Evolutionary conservation across 2,888 invertebrate species (phyloP).

Genomic region (Cephus pygmeus): DNA sequence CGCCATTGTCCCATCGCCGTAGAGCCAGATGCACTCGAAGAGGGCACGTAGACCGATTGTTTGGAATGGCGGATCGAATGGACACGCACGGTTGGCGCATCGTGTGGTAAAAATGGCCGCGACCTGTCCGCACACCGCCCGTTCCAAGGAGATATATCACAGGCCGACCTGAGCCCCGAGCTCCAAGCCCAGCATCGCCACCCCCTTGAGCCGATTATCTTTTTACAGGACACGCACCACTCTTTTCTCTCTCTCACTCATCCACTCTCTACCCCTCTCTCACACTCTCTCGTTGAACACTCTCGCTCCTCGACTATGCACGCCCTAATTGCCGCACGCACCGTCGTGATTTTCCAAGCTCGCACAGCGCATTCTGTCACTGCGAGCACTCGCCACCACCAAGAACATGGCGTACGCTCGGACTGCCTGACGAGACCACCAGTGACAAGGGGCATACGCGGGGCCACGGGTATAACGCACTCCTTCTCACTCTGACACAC

Average conservation of each 20-base stretch:
- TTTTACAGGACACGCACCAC: constrained; percentile 48
- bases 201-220: constrained; percentile 37
- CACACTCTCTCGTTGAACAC: background rate
- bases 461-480: constrained; percentile 1
- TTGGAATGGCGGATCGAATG: constrained; percentile 76
- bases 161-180: constrained; percentile 24
- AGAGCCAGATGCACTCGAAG: constrained; percentile 72
- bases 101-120: constrained; percentile 78
- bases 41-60: constrained; percentile 71
- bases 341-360: constrained; percentile 16
- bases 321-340: constrained; percentile 9
- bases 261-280: background rate
- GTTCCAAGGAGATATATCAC: constrained; percentile 20
- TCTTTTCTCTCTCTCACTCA: constrained; percentile 63
- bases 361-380: constrained; percentile 55
- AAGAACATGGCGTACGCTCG: constrained; percentile 45
- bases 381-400: constrained; percentile 30
- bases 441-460: constrained; percentile 22
- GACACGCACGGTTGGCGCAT: constrained; percentile 78
- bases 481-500: background rate
- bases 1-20: constrained; percentile 10
- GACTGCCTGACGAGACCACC: constrained; percentile 33
- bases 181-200: constrained; percentile 21
- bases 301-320: background rate
- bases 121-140: constrained; percentile 53